Evolutionary conservation across 1,140 invertebrate species (phyloP).

Genomic region (Trissolcus basalis): DNA sequence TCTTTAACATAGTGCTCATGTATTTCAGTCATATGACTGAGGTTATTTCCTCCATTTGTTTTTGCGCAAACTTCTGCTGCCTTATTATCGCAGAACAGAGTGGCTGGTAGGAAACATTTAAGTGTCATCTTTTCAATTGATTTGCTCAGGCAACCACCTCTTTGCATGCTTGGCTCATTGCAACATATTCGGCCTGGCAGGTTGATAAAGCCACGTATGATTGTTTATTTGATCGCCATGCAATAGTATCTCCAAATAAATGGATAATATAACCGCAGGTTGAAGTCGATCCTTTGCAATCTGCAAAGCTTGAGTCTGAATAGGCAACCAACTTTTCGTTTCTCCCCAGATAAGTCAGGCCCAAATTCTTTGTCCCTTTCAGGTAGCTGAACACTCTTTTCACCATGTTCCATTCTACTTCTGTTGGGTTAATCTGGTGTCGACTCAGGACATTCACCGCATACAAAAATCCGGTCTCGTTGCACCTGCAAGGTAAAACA

Average conservation of each 20-base stretch:
- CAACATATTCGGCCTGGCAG: not conserved
- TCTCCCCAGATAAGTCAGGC: conserved; percentile 7
- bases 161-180: not conserved
- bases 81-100: not conserved
- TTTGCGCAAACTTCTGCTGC: not conserved
- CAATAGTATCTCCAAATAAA: conserved; percentile 2
- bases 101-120: not conserved
- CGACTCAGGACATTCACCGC: conserved; percentile 25
- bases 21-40: conserved; percentile 1
- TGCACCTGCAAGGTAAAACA: conserved; percentile 17
- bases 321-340: conserved; percentile 11
- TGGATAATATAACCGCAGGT: conserved; percentile 18
- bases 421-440: conserved; percentile 30
- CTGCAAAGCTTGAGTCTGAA: conserved; percentile 39
- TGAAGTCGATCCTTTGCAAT: conserved; percentile 24
- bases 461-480: conserved; percentile 23
- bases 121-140: not conserved
- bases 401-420: conserved; percentile 22
- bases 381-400: conserved; percentile 42
- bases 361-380: conserved; percentile 52
- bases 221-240: not conserved
- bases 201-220: not conserved
- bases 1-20: not conserved
- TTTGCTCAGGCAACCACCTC: not conserved
- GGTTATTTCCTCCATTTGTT: not conserved